Base-by-base conservation (phyloP, 30 jellyfish, hydroid and myxozoan species). In the Sanderia malayensis region DNA sequence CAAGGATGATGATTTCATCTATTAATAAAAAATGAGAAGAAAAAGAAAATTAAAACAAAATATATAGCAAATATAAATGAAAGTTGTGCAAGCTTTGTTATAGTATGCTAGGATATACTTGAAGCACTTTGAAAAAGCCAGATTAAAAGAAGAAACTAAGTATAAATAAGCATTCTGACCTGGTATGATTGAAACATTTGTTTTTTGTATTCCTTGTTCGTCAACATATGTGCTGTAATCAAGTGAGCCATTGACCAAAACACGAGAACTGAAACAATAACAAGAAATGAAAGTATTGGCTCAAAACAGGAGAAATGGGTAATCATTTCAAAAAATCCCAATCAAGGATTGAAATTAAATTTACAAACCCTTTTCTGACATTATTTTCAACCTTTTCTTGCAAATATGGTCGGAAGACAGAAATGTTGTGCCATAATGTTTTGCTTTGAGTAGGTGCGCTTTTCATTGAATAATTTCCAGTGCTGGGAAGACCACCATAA, bases 341-440 rank as follows among this genome's bases (percentile, higher is more conserved):
- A n/a, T n/a, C n/a, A n/a, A n/a, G 13, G 52, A 37, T 37, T 37
- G 52, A 37, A 37, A 37, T 37, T 4, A 37, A 37, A 13, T 4
- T 37, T 30, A 71, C 86, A 19, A 30, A 86, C 96, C 96, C 96
- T 79, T 77, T 86, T 28, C 26, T 60, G n/a, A 86, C 85, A 18
- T 46, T 58, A 27, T 71, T 72, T 32, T 79, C 84, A 19, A 86
- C 96, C 49, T 74, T 78, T 10, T 86, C 96, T 26, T 76, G 83
- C 31, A 86, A 59, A 52, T 46, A 57, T 21, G 93, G 93, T 53
- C 93, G 55, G 73, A 86, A 86, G 4, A 86, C 96, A n/a, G 88
- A 37, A 58, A 86, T 71, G 62, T 86, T 80, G 70, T 86, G 96
- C 96, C 96, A 86, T 1, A 78, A 49, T 47, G 96, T 86, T 65